A percentile compares a stretch with the other conserved stretches of the same genome.
These are phyloP conservation scores for Sander lucioperca DNA, from an alignment of 2,113 vertebrate species.

Conservation along the genomic window DNA sequence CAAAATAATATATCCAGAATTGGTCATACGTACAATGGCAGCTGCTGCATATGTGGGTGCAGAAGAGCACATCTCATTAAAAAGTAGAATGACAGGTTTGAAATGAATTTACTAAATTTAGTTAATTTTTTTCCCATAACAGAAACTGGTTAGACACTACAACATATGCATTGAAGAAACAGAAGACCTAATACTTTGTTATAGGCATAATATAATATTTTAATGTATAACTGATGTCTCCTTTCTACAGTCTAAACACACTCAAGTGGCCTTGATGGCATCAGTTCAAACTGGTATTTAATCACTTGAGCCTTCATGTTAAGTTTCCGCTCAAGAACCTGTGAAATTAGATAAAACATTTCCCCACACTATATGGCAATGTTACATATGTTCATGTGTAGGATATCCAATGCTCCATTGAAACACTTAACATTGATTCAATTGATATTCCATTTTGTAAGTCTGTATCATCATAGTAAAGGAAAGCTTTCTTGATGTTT, in stretches of 20 bases:
- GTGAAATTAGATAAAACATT: not conserved
- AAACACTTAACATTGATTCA: not conserved
- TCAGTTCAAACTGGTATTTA: not conserved
- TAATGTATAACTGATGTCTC: not conserved
- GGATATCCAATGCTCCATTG: not conserved
- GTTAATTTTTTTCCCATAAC: not conserved
- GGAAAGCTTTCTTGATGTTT: not conserved
- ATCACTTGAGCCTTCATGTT: not conserved
- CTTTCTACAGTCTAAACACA: not conserved
- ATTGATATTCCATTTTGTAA: not conserved
- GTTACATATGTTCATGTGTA: not conserved
- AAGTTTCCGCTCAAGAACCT: not conserved
- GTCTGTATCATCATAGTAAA: not conserved
- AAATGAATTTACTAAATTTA: not conserved
- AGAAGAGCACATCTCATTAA: not conserved
- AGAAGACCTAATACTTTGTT: not conserved
- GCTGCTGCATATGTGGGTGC: not conserved
- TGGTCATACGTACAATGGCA: slow-evolving; percentile 31
- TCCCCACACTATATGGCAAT: not conserved
- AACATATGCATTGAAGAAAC: not conserved
- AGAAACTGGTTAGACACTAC: not conserved
- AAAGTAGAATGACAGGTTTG: not conserved
- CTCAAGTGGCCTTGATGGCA: not conserved
- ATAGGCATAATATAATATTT: not conserved
- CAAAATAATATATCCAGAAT: slow-evolving; percentile 35